Base-by-base conservation (phyloP, 2,888 invertebrate species). In the Plebejus anna region DNA sequence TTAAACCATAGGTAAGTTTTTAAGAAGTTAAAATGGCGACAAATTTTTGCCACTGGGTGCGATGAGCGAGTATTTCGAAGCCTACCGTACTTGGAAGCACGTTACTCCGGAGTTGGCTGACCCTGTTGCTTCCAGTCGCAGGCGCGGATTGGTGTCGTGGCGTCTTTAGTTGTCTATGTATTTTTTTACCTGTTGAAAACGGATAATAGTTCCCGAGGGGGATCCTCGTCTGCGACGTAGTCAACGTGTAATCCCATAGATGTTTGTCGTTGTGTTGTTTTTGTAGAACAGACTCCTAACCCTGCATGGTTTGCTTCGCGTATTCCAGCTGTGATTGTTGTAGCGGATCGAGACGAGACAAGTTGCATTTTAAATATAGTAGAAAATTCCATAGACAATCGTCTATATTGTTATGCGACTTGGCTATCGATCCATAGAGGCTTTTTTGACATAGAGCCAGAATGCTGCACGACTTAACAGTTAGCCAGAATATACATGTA, bases 281-380 rank as follows among this genome's bases (percentile, higher is more conserved):
- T 22, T 5, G 72, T 72, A 42, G 22, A 2, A 47, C 22, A 22
- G n/a, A 51, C 51, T 73, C 28, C 51, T 51, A 22, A 22, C 28
- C 73, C 73, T 73, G 73, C 73, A 73, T 73, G 73, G 51, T 73
- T 51, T 51, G 73, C 73, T 73, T 73, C 1, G 38, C 36, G 70
- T 70, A 38, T 70, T 38, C 42, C 71, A 22, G 22, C n/a, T 71
- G 71, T 42, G 32, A 4, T 71, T 71, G 38, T 71, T 71, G 71
- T 42, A 42, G 71, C 38, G 32, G 32, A 66, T 66, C 16, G 16
- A 36, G 32, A 16, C 16, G 16, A 36, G 32, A 16, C 66, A 13
- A 66, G 66, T 66, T 32, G 66, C 66, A 66, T 66, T 66, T 66
- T 32, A 28, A 66, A 66, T 28, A 32, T 66, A 11, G 61, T 61